Evolutionary conservation across 2,113 vertebrate species (phyloP), one percentile per base, ranked within the genome.

Genomic region (Scopus umbretta): DNA sequence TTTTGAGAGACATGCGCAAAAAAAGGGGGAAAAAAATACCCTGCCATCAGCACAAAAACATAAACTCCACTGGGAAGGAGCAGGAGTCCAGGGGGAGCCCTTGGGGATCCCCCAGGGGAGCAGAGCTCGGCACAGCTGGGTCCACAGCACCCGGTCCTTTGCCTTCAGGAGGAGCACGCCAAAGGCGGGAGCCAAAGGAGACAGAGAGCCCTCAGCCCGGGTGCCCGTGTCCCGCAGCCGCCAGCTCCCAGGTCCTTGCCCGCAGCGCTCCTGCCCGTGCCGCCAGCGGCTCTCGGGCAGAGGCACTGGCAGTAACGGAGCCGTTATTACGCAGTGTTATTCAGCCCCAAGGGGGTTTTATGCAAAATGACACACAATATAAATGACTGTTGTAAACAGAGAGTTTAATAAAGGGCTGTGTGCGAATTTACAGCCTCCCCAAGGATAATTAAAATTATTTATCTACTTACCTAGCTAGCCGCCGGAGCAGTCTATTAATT

Each of bases 391-490:
- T 94, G 97, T 97, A 98, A 98, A 98, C 98, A 98, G 88, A 96
- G 96, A 96, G 94, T 97, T 98, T 96, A 98, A 97, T 98, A 96
- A 98, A 98, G 97, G 97, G 96, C 97, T 95, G 96, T 80, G 96
- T 94, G 97, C 29, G 96, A 94, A 97, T 97, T 98, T 97, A 98
- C 94, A 94, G 97, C 92, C 97, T 98, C 96, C 98, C 97, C 95
- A 98, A 97, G 97, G 98, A 98, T 98, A 98, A 98, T 98, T 97
- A 98, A 98, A 98, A 98, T 98, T 98, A 98, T 98, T 98, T 98
- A 98, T 98, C 97, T 97, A 98, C 98, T 98, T 95, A 97, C 97
- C 97, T 97, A 97, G 97, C 98, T 96, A 88, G 97, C 96, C 70
- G 83, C 92, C 62, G 92, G 96, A 98, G 98, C 96, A 96, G 97